A percentile compares a stretch with the other conserved stretches of the same genome.
Conservation (phyloP, 2,113 vertebrate genomes). For the Pangasianodon gigas region DNA sequence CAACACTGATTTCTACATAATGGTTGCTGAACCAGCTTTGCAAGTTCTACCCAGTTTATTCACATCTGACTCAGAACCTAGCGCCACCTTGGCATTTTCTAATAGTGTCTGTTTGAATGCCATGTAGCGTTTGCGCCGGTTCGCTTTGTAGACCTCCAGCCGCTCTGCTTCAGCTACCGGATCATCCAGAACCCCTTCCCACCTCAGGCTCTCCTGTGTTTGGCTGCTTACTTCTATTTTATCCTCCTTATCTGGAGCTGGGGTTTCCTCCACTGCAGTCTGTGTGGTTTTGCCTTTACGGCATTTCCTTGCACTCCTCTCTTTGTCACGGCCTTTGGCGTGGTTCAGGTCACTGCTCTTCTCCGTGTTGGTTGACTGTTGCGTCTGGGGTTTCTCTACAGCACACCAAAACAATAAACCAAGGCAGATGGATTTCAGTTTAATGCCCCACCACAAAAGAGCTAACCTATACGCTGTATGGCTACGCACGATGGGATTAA, state of each 20-base stretch:
- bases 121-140: constrained; percentile 79
- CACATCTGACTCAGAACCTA: constrained; percentile 15
- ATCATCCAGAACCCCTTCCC: constrained; percentile 82
- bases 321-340: constrained; percentile 46
- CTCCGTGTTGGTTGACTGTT: constrained; percentile 48
- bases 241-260: background rate
- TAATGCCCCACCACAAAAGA: constrained; percentile 16
- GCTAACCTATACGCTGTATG: background rate
- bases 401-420: background rate
- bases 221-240: constrained; percentile 53
- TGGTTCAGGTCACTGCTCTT: constrained; percentile 31
- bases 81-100: constrained; percentile 23
- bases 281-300: constrained; percentile 47
- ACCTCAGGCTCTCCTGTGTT: constrained; percentile 77
- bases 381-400: constrained; percentile 67
- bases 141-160: constrained; percentile 74
- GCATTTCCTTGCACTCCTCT: constrained; percentile 5
- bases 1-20: background rate
- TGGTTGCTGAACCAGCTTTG: constrained; percentile 12
- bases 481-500: background rate
- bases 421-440: constrained; percentile 23
- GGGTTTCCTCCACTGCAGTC: background rate
- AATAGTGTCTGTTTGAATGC: constrained; percentile 68
- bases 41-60: constrained; percentile 9
- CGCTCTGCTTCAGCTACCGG: constrained; percentile 79